These are phyloP conservation scores for Hemithea aestivaria DNA, from an alignment of 2,888 invertebrate genomes.

Conservation along the genomic window DNA sequence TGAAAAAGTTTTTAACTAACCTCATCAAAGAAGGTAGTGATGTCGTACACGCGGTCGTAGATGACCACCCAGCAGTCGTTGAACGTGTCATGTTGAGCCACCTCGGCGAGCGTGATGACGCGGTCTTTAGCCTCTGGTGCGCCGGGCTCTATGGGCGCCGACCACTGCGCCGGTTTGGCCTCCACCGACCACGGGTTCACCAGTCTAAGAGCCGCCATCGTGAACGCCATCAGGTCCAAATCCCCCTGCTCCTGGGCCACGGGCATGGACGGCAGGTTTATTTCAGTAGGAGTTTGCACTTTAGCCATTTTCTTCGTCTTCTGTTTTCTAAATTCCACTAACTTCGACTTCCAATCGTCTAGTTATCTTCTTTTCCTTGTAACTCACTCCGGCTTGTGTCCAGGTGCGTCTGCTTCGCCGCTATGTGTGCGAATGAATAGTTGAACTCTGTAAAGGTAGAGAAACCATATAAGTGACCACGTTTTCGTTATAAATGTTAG, in stretches of 20 bases:
- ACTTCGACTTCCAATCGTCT: conserved; percentile 9
- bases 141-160: conserved; percentile 45
- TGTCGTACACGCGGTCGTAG: conserved; percentile 91
- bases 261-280: conserved; percentile 52
- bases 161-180: conserved; percentile 43
- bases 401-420: conserved; percentile 33
- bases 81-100: conserved; percentile 85
- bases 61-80: conserved; percentile 92
- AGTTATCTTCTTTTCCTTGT: conserved; percentile 13
- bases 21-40: conserved; percentile 86
- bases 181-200: conserved; percentile 65
- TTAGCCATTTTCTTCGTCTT: conserved; percentile 49
- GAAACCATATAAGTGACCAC: conserved; percentile 54
- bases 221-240: conserved; percentile 63
- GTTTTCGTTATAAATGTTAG: conserved; percentile 29
- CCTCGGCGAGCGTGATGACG: conserved; percentile 84
- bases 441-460: conserved; percentile 52
- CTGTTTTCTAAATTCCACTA: conserved; percentile 7
- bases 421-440: conserved; percentile 41
- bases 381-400: conserved; percentile 15
- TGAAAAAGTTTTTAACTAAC: conserved; percentile 54
- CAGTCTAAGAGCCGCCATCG: conserved; percentile 71
- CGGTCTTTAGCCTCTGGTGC: conserved; percentile 61
- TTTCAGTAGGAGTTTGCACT: conserved; percentile 57
- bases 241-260: conserved; percentile 54